These are phyloP conservation scores for Pseudorhombus dupliciocellatus DNA, from an alignment of 2,113 vertebrate species.

Conservation along the genomic window DNA sequence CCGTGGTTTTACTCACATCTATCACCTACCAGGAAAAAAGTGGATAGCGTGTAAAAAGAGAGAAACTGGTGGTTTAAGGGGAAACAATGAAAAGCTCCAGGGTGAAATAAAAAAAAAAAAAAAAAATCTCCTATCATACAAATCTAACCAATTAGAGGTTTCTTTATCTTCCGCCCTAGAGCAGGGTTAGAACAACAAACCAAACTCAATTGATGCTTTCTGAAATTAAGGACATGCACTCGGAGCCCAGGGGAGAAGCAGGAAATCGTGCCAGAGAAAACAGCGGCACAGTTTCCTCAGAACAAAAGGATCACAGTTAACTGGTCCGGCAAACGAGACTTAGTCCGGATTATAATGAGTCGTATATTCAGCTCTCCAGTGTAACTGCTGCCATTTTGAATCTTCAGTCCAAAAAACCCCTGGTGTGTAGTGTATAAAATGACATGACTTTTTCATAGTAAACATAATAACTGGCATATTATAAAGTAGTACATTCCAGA, in stretches of 20 bases:
- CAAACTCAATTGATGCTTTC: background rate
- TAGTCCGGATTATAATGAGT: background rate
- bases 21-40: constrained; percentile 84
- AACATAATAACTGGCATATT: background rate
- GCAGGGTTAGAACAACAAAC: background rate
- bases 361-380: background rate
- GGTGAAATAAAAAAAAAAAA: background rate
- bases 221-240: background rate
- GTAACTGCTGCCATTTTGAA: background rate
- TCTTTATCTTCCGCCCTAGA: background rate
- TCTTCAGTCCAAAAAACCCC: background rate
- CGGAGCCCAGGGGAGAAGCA: background rate
- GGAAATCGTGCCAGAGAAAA: background rate
- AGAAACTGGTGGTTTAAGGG: background rate
- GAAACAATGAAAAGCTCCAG: background rate
- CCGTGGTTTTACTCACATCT: constrained; percentile 88
- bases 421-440: background rate
- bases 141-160: background rate
- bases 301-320: background rate
- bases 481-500: background rate
- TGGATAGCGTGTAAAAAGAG: background rate
- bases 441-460: background rate
- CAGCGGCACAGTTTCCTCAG: background rate
- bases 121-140: background rate
- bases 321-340: background rate